A percentile compares a stretch with the other conserved stretches of the same genome.
These are phyloP conservation scores for Cheumatopsyche charites DNA, from an alignment of 1,140 invertebrate species.

Conservation along the genomic window DNA sequence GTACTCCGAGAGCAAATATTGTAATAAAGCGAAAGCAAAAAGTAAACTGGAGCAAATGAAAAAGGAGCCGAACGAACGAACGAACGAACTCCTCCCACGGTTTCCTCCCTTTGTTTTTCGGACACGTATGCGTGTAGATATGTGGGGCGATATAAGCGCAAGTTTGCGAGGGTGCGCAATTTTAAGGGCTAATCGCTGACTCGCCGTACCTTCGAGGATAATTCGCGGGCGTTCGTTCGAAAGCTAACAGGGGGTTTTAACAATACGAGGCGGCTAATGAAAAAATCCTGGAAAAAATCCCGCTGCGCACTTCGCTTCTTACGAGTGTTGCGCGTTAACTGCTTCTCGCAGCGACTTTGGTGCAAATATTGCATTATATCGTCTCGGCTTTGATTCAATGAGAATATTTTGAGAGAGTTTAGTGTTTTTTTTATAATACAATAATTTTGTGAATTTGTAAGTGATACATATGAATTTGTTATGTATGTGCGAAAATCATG, in stretches of 20 bases:
- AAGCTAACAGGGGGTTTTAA: not conserved
- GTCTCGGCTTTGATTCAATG: too few species aligned
- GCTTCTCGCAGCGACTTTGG: too few species aligned
- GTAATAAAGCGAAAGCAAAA: constrained; percentile 41
- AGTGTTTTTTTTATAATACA: too few species aligned
- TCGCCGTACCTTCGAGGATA: not conserved
- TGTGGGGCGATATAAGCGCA: not conserved
- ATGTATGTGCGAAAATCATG: too few species aligned
- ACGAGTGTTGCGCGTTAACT: too few species aligned
- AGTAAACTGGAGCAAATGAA: constrained; percentile 42
- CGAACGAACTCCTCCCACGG: too few species aligned
- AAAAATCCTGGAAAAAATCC: not conserved
- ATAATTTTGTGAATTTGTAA: too few species aligned
- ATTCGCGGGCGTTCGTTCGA: not conserved
- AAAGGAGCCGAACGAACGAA: constrained; percentile 26
- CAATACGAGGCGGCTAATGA: not conserved
- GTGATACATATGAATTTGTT: too few species aligned
- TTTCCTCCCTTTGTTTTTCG: constrained; percentile 2
- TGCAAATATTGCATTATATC: too few species aligned
- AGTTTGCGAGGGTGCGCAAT: too few species aligned
- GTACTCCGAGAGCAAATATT: constrained; percentile 41
- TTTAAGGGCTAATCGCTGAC: too few species aligned
- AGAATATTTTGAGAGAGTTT: too few species aligned
- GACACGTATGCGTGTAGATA: not conserved
- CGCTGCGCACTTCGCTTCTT: not conserved